Evolutionary conservation across 2,888 invertebrate genomes (phyloP), one percentile per base, ranked within the genome.

Genomic region (Clostera curtula): DNA sequence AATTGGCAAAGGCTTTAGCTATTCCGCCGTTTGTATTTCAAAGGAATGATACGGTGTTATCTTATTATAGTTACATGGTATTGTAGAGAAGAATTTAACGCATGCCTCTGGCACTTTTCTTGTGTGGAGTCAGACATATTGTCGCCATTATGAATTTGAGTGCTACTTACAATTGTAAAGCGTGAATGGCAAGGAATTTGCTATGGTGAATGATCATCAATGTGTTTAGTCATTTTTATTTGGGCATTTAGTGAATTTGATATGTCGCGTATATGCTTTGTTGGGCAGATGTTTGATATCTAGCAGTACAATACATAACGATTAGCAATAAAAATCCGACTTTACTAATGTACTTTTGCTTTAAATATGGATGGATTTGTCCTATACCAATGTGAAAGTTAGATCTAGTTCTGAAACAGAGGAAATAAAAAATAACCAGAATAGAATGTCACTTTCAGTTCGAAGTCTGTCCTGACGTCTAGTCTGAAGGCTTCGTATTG

Each of bases 21-120:
- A 32, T 42, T 47, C 57, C 7, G 24, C 25, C 10, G 58, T 47
- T 27, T 34, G 26, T 29, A 43, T 47, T 41, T 29, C 33, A 40
- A 45, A 37, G 28, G 42, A 55, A 50, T 50, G 54, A 68, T 61
- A 60, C 59, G 49, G 51, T 59, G 66, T 65, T 72, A 68, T 73
- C 56, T 59, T 70, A 65, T 66, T 60, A 63, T 64, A 62, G 56
- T 69, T 70, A 63, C 63, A 67, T 56, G 50, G 56, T 60, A 66
- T 69, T 64, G 54, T 62, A 49, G 52, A 41, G 47, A 54, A 35
- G 66, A 72, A 76, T 77, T 70, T 75, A 60, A 73, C 67, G 75
- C 74, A 56, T 73, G 77, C 75, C 76, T 71, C 55, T 61, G 44
- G 31, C 42, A 55, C 60, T 59, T 63, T 54, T 54, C 34, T 32